Conservation (phyloP, 2,797 vertebrate species). For the Coregonus ussuriensis region DNA sequence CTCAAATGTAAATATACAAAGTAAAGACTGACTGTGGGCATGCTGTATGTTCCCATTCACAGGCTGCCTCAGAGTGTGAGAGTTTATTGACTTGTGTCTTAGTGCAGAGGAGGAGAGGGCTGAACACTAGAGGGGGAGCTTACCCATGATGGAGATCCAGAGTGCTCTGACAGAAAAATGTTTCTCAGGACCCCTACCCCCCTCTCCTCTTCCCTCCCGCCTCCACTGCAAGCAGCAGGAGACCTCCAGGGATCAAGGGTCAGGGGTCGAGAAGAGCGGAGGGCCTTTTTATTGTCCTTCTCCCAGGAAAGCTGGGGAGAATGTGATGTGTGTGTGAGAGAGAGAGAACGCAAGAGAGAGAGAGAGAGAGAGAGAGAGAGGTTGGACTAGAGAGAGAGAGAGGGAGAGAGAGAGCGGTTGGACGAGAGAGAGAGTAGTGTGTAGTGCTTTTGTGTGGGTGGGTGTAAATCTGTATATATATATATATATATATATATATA, state of each 20-base stretch:
- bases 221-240: conserved; percentile 58
- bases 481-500: too few relatives aligned
- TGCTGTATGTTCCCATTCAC: neutral
- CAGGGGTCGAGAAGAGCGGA: conserved; percentile 82
- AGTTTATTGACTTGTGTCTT: neutral
- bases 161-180: conserved; percentile 73
- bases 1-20: too few relatives aligned
- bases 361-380: neutral
- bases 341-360: conserved; percentile 10
- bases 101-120: conserved; percentile 58
- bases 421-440: too few relatives aligned
- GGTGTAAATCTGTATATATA: too few relatives aligned
- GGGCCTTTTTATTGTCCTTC: conserved; percentile 83
- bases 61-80: neutral
- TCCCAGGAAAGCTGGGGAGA: conserved; percentile 65
- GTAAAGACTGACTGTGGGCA: conserved; percentile 29
- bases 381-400: too few relatives aligned
- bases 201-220: conserved; percentile 60
- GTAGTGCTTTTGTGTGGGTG: too few relatives aligned
- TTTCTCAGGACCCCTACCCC: conserved; percentile 72
- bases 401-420: too few relatives aligned
- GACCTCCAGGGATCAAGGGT: conserved; percentile 78
- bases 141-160: conserved; percentile 77
- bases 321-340: conserved; percentile 35
- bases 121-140: conserved; percentile 99